Evolutionary conservation across 2,888 invertebrate species (phyloP).

Genomic region (Tortrix viridana): DNA sequence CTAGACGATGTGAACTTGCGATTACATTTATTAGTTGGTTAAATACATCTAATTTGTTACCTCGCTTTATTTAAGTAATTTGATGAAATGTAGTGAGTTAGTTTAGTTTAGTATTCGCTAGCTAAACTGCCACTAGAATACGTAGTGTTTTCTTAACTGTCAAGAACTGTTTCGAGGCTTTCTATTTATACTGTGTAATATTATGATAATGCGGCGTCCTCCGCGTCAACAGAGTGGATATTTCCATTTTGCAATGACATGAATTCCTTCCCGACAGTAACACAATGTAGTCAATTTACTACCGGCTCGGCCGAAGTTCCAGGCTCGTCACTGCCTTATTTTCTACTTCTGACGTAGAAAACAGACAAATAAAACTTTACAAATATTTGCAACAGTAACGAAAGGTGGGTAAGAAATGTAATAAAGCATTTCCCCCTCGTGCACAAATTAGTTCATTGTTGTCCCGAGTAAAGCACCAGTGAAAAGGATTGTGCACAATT

Average conservation of each 20-base stretch:
- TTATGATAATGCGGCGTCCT: conserved; percentile 28
- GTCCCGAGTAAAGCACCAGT: conserved; percentile 29
- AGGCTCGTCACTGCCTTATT: conserved; percentile 69
- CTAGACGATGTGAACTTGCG: too few relatives aligned
- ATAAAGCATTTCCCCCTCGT: conserved; percentile 21
- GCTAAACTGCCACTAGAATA: neutral
- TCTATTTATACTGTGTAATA: conserved; percentile 27
- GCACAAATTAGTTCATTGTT: conserved; percentile 34
- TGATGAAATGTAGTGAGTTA: too few relatives aligned
- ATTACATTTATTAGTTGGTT: too few relatives aligned
- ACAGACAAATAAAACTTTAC: conserved; percentile 67
- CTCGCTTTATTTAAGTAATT: too few relatives aligned
- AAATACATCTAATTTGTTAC: too few relatives aligned
- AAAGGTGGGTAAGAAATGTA: conserved; percentile 32
- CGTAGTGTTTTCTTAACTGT: conserved; percentile 4
- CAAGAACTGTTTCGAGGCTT: conserved; percentile 12
- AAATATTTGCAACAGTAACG: conserved; percentile 45
- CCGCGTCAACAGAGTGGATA: conserved; percentile 30
- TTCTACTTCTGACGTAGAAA: conserved; percentile 63
- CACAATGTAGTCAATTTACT: conserved; percentile 74
- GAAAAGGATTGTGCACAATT: conserved; percentile 31
- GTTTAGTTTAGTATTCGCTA: too few relatives aligned
- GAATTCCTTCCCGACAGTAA: conserved; percentile 50
- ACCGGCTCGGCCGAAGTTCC: conserved; percentile 60
- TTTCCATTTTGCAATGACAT: conserved; percentile 42